Base-by-base conservation (phyloP, 2,888 invertebrate genomes). In the Mesoligia furuncula region DNA sequence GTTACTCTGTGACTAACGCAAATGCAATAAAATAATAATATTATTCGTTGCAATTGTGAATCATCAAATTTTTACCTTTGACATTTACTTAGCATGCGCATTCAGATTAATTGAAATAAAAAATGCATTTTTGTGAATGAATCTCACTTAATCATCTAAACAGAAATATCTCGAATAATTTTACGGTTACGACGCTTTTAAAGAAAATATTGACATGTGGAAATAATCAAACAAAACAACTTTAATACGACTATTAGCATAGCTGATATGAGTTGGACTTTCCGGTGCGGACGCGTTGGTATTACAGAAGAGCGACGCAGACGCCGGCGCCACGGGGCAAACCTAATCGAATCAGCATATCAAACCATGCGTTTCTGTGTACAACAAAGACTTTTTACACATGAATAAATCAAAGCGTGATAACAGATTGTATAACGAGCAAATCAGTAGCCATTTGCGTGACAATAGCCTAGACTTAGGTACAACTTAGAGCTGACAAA, bases 1-100 rank as follows among this genome's bases (percentile, higher is more conserved):
- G 94, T 95, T 93, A 81, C 80, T 83, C 77, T 87, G 83, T 94
- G 94, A 94, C 93, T 94, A 94, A 94, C 84, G 76, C 85, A 82
- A 90, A 86, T 79, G 84, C 85, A 90, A 90, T 90, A 91, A 89
- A 92, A 91, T 91, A 90, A 89, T 90, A 87, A 89, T 90, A 85
- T 89, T 88, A 83, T 89, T 90, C 42, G 76, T 79, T 79, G 72
- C 80, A 83, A 87, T 82, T 85, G 84, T 94, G 94, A 94, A 88
- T 94, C 94, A 94, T 86, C 68, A 73, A 72, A 54, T 74, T 81
- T 85, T 80, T 67, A 82, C 80, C 75, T 85, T 80, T 76, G 57
- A 73, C 39, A 70, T 81, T 73, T 42, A 36, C 36, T 36, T 36
- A 51, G 11, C 27, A 36, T 45, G 31, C 24, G 2, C 31, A 39